phyloP scores from a whole-genome alignment of 2,113 vertebrate genomes.

The Lontra canadensis region DNA sequence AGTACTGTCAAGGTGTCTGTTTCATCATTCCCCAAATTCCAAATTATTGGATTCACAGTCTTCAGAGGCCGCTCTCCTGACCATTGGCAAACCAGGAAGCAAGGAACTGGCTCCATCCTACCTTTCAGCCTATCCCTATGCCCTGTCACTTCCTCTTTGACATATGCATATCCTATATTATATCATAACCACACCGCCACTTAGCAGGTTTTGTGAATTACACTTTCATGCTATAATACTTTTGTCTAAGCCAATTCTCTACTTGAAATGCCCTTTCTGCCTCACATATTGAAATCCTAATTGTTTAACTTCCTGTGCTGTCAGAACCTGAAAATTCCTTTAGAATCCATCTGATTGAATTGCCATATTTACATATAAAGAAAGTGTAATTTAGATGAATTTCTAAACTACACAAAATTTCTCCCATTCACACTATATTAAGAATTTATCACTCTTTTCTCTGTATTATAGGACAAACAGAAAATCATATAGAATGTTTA shows the following conservation, averaged over 20 bases:
- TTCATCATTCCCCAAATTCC: background rate
- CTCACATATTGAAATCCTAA: background rate
- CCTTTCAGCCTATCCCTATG: background rate
- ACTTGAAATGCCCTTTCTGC: background rate
- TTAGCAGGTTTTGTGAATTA: background rate
- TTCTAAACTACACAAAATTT: conserved; percentile 26
- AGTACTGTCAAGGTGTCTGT: background rate
- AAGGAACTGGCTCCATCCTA: background rate
- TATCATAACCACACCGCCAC: background rate
- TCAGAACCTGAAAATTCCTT: background rate
- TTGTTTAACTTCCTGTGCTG: background rate
- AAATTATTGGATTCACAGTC: background rate
- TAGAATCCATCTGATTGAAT: background rate
- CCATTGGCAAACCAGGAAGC: background rate
- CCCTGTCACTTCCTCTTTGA: background rate
- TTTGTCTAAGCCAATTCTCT: background rate
- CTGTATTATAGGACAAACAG: background rate
- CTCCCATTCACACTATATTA: background rate
- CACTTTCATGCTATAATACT: background rate
- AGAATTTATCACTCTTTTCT: background rate
- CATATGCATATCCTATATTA: background rate
- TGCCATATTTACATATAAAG: background rate
- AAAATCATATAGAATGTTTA: background rate
- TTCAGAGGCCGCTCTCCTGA: background rate
- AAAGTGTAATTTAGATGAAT: background rate